Evolutionary conservation across 2,113 vertebrate species (phyloP), one percentile per base, ranked within the genome.

Genomic region (Artemisiospiza belli): DNA sequence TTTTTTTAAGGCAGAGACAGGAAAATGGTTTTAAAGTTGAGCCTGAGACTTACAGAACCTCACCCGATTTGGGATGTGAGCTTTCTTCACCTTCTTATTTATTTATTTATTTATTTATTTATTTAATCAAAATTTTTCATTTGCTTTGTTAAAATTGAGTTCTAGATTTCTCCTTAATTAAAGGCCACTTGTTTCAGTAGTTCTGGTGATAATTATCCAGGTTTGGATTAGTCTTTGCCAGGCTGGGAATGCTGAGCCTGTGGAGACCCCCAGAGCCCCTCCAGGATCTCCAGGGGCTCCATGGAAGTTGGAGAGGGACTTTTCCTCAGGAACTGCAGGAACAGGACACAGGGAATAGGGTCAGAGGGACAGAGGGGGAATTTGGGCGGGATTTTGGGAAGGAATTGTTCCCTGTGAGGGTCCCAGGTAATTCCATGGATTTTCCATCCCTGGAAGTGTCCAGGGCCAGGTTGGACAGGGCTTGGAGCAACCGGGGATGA

Each of bases 381-480:
- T 51, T 49, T 1, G 4, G 5, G 20, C 1, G 3, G 61, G 43
- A 39, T 51, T 12, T 43, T 5, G 21, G 52, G 62, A 1, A 43
- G 20, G 4, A 67, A 43, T 58, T 8, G 3, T 30, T 16, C 24
- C 16, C 52, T 35, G 51, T 3, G 30, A 25, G 16, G 3, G 8
- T 52, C 35, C 1, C 4, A 6, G 24, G 25, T 7, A 3, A 69
- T 69, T 69, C 79, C 54, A 59, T 13, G 23, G 23, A 28, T 82
- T 59, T 13, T 2, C 24, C 35, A 35, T 15, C 59, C 28, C 28
- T 57, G 41, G 28, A 1, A 84, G 23, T 22, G 43, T 10, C 46
- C 46, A 30, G 3, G 35, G 21, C 10, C 31, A 24, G 35, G 8
- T 0, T 41, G 59, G 64, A 21, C 2, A 5, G n/a, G 3, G 22